phyloP scores from a whole-genome alignment of 2,113 vertebrate genomes.

The Natator depressus region DNA sequence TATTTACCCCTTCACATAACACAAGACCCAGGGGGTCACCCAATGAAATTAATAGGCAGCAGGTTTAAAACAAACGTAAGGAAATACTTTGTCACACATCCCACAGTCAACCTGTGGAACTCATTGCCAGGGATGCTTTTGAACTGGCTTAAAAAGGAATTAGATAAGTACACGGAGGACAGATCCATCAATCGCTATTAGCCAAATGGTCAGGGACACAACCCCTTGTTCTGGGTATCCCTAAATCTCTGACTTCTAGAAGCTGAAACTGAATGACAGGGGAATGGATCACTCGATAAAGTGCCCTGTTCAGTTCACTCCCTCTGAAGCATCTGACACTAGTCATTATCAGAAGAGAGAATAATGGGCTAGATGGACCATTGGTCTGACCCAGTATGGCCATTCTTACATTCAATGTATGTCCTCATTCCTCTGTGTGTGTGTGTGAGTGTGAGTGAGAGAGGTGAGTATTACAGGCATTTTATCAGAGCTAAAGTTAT shows the following conservation, averaged over 20 bases:
- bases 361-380: too few relatives aligned
- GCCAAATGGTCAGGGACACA: not conserved
- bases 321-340: too few relatives aligned
- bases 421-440: not conserved
- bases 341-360: too few relatives aligned
- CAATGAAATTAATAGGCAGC: not conserved
- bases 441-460: not conserved
- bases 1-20: not conserved
- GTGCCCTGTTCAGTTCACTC: not conserved
- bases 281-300: not conserved
- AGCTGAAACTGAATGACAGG: not conserved
- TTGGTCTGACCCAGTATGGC: not conserved
- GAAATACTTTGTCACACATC: not conserved
- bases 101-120: not conserved
- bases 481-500: slow-evolving; percentile 17
- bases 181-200: not conserved
- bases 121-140: not conserved
- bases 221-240: not conserved
- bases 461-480: slow-evolving; percentile 21
- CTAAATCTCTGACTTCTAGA: not conserved
- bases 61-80: not conserved
- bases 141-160: not conserved
- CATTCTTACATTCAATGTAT: not conserved
- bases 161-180: not conserved
- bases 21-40: not conserved